Conservation (phyloP, 2,113 vertebrate species). For the Proterorhinus semilunaris region DNA sequence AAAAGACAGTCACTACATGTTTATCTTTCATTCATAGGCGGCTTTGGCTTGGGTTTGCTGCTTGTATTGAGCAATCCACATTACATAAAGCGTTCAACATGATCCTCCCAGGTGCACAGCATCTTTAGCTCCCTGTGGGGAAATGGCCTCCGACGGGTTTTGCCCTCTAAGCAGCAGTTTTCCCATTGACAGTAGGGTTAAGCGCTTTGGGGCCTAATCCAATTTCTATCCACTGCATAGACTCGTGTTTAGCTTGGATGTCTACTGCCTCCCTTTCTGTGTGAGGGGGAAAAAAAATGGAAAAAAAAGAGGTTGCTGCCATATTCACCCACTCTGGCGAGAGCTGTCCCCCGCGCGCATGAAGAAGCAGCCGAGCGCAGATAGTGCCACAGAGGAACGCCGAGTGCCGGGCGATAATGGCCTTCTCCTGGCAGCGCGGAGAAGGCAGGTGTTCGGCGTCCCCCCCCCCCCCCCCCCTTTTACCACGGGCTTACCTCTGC, state of each 20-base stretch:
- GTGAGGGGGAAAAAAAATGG: background rate
- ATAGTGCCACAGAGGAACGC: slow-evolving; percentile 55
- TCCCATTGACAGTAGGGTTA: slow-evolving; percentile 9
- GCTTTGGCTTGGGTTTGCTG: no score
- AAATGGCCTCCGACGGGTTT: background rate
- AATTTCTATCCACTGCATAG: slow-evolving; percentile 36
- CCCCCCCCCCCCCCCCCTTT: slow-evolving; percentile 37
- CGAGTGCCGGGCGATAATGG: slow-evolving; percentile 63
- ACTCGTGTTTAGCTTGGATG: slow-evolving; percentile 19
- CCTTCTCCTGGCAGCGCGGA: slow-evolving; percentile 61
- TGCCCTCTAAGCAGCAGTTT: background rate
- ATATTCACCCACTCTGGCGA: slow-evolving; percentile 35
- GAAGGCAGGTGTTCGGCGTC: slow-evolving; percentile 46
- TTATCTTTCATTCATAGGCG: no score
- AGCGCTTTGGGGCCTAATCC: slow-evolving; percentile 10
- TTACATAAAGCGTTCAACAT: no score
- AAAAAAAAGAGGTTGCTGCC: background rate
- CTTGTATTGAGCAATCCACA: no score
- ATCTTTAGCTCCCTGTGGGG: background rate
- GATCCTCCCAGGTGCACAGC: no score
- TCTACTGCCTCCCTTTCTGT: slow-evolving; percentile 9
- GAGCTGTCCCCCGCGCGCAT: slow-evolving; percentile 40
- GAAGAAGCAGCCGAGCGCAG: slow-evolving; percentile 54
- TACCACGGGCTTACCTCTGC: slow-evolving; percentile 34
- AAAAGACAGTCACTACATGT: no score